Evolutionary conservation across 2,888 invertebrate species (phyloP).

Genomic region (Cryptocephalus primarius): DNA sequence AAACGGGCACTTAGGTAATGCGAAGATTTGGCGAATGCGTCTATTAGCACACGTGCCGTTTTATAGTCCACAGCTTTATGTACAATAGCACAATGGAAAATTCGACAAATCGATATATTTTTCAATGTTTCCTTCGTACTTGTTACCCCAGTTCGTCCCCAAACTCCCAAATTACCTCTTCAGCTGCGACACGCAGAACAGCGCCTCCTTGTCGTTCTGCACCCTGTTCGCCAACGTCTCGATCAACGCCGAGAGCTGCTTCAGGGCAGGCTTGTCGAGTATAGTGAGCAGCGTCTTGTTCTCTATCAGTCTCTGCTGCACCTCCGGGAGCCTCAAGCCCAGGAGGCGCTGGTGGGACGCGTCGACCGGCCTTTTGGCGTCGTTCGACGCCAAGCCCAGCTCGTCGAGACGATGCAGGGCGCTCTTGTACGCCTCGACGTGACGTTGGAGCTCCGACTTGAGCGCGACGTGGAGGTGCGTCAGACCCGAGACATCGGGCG

Average conservation of each 20-base stretch:
- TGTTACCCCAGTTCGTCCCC: too few relatives aligned
- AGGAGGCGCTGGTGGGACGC: conserved; percentile 84
- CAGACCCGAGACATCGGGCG: conserved; percentile 51
- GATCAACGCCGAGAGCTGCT: conserved; percentile 59
- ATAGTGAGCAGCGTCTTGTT: conserved; percentile 82
- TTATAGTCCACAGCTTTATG: too few relatives aligned
- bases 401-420: conserved; percentile 81
- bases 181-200: conserved; percentile 60
- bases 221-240: conserved; percentile 66
- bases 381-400: conserved; percentile 45
- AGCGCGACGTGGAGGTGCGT: conserved; percentile 74
- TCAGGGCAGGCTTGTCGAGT: conserved; percentile 69
- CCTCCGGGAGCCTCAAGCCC: conserved; percentile 72
- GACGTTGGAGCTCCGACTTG: conserved; percentile 71
- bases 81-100: too few relatives aligned
- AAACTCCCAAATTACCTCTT: conserved; percentile 32
- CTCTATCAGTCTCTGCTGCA: conserved; percentile 82
- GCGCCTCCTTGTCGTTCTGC: conserved; percentile 82
- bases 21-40: too few relatives aligned
- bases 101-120: too few relatives aligned
- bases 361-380: conserved; percentile 53
- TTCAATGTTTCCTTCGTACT: too few relatives aligned
- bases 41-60: too few relatives aligned
- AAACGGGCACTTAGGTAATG: too few relatives aligned
- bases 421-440: conserved; percentile 76